phyloP scores from a whole-genome alignment of 2,888 invertebrate species.

The Sturmia bella region DNA sequence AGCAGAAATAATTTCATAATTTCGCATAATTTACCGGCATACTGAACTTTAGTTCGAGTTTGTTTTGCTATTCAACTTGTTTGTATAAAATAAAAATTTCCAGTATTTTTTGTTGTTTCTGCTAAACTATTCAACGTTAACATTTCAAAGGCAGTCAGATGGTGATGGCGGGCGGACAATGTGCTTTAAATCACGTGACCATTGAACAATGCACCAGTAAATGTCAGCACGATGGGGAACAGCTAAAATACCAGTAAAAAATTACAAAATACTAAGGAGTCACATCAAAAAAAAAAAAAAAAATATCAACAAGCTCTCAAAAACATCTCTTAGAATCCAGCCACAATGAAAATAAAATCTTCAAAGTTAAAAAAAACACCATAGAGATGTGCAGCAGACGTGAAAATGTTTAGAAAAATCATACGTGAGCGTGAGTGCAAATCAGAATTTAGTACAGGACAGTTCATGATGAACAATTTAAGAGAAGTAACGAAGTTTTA shows the following conservation, averaged over 20 bases:
- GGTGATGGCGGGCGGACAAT: conserved; percentile 1
- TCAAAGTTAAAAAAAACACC: no score
- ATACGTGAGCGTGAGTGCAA: no score
- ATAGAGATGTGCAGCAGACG: no score
- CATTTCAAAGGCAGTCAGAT: not conserved
- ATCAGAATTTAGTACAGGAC: no score
- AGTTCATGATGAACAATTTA: no score
- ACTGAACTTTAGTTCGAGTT: conserved; percentile 51
- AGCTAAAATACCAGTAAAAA: not conserved
- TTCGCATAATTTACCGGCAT: conserved; percentile 63
- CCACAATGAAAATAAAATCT: no score
- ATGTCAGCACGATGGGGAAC: not conserved
- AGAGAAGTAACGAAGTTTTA: no score
- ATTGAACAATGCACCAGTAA: not conserved
- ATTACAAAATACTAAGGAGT: not conserved
- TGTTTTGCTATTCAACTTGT: not conserved
- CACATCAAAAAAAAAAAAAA: conserved; percentile 18
- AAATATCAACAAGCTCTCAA: not conserved
- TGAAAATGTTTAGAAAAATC: no score
- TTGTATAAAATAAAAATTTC: no score
- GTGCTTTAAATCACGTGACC: conserved; percentile 53
- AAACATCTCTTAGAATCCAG: no score
- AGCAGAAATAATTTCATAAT: conserved; percentile 51
- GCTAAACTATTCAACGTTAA: conserved; percentile 17
- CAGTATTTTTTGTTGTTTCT: not conserved